Base-by-base conservation (phyloP, 2,888 invertebrate species). In the Pasiphila rectangulata region DNA sequence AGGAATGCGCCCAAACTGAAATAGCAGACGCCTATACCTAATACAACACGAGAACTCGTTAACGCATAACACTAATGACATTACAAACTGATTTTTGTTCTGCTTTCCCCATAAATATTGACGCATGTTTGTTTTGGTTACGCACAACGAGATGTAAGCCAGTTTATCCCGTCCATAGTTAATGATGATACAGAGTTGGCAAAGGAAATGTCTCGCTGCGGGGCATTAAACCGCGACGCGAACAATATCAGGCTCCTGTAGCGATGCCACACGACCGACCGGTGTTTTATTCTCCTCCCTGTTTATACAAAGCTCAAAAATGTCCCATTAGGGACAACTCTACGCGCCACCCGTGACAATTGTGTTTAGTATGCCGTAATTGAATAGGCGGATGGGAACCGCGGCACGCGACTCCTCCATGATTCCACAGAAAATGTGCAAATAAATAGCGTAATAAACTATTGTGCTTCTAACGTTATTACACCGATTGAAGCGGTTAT, bases 311-410 rank as follows among this genome's bases (percentile, higher is more conserved):
- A 72, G 79, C 76, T 78, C 75, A 81, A 74, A 79, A 79, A 73
- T 72, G 69, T 69, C 71, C 80, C 83, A 85, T 86, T 85, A 86
- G 72, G 79, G 79, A 72, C 72, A 78, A 76, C 69, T 73, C 75
- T 32, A 38, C 66, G 65, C 72, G 79, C 79, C 83, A 79, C 72
- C 77, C 67, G 67, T 75, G 82, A 81, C 85, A 82, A 80, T 83
- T 77, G 79, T 66, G 81, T 73, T 78, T 73, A 70, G 69, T 62
- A 69, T 60, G 66, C 51, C 67, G 68, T 86, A 86, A 87, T 88
- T 87, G 84, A 87, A 87, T 83, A 79, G 84, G 83, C 83, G 81
- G 75, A 69, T 75, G 80, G 77, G 77, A 76, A 75, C 65, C 62
- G 57, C 64, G 77, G 68, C 87, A 84, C 85, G 82, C 83, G 86